Evolutionary conservation across 2,888 invertebrate species (phyloP), one percentile per base, ranked within the genome.

Genomic region (Thereva unica): DNA sequence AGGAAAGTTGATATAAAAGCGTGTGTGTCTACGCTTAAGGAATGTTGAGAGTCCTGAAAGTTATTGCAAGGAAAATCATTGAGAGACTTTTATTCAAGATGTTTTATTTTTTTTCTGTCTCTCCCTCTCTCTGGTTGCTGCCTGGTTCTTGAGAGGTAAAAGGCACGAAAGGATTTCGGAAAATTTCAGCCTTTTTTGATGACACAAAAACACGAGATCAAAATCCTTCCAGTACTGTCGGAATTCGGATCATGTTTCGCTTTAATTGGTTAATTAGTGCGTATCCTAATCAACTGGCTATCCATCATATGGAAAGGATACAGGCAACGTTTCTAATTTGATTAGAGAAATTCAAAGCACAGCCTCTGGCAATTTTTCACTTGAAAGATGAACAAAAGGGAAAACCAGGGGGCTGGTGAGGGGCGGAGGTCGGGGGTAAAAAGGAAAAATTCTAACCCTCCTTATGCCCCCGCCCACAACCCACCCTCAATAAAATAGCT

Each of bases 241-340:
- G 23, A 49, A 61, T 61, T 61, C 61, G 40, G 41, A 61, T 61
- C 61, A 61, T 50, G 61, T 41, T 61, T 35, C 34, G 49, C 49
- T 61, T 61, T 61, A 61, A 61, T 61, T 64, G 57, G 41, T 57
- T 66, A 66, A 66, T 66, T 66, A 56, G 57, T 66, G 38, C 55
- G 66, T 66, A 66, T 66, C 66, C 57, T 66, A 66, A 66, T 66
- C 66, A 66, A 66, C 47, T 55, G 54, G 54, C 42, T 52, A 64
- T 64, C 63, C 42, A 55, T 64, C 52, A 64, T 53, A n/a, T 35
- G 42, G 44, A 47, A 45, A 35, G 56, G 44, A 35, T 34, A 23
- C 35, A 10, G 8, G 47, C 40, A 10, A 35, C 35, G 45, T 7
- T 38, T 55, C 54, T 65, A 65, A 65, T 65, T 65, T 44, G 64